These are phyloP conservation scores for Leptopilina myrica DNA, from an alignment of 2,888 invertebrate species.

Conservation along the genomic window DNA sequence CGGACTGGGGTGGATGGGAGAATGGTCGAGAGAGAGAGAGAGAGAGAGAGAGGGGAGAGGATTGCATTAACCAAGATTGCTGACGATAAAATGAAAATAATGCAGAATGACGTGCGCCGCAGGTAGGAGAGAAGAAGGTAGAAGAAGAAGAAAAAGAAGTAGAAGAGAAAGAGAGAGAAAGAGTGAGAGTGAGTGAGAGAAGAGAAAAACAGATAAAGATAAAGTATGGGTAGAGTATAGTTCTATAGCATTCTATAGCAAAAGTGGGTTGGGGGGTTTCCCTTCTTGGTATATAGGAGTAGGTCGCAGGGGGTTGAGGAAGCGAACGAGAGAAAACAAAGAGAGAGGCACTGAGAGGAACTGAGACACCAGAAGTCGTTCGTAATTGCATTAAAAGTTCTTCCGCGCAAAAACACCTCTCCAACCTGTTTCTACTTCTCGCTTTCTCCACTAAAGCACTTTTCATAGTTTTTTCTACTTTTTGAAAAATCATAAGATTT, in stretches of 20 bases:
- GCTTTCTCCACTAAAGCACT: constrained; percentile 27
- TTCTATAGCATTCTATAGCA: constrained; percentile 55
- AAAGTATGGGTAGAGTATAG: constrained; percentile 67
- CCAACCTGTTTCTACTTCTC: constrained; percentile 63
- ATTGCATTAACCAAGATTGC: constrained; percentile 76
- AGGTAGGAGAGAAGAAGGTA: constrained; percentile 47
- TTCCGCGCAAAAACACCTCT: constrained; percentile 70
- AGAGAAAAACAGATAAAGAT: constrained; percentile 63
- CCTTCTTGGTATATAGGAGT: constrained; percentile 8
- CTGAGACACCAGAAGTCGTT: constrained; percentile 71
- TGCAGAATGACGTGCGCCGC: constrained; percentile 72
- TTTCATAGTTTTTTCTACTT: constrained; percentile 28
- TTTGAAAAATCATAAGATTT: constrained; percentile 14
- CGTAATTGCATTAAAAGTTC: constrained; percentile 75
- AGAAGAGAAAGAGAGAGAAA: constrained; percentile 41
- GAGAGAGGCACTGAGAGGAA: constrained; percentile 44
- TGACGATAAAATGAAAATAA: constrained; percentile 76
- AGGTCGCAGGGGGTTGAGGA: constrained; percentile 45
- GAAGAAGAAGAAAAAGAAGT: constrained; percentile 44
- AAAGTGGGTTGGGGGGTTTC: constrained; percentile 8
- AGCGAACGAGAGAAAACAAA: constrained; percentile 46
- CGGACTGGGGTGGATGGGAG: constrained; percentile 49
- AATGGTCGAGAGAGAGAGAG: constrained; percentile 50
- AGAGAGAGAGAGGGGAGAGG: constrained; percentile 57
- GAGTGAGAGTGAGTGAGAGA: constrained; percentile 44